phyloP scores from a whole-genome alignment of 2,113 vertebrate genomes.

The Capreolus pygargus region DNA sequence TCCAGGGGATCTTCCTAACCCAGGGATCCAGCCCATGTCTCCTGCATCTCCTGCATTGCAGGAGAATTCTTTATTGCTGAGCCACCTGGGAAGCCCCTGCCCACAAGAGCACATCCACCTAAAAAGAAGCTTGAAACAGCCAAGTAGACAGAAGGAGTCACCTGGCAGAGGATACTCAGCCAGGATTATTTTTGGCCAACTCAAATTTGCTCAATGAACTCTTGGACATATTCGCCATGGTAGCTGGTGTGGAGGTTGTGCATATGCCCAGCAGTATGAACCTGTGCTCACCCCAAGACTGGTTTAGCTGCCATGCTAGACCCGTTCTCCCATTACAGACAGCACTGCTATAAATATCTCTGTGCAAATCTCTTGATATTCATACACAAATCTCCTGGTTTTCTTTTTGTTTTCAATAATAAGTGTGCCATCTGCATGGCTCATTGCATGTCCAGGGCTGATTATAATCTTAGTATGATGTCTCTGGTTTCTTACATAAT shows the following conservation, averaged over 20 bases:
- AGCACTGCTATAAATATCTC: not conserved
- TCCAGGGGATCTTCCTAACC: not conserved
- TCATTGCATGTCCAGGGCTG: not conserved
- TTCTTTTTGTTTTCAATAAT: not conserved
- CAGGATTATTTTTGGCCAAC: not conserved
- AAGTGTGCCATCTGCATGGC: not conserved
- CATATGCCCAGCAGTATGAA: not conserved
- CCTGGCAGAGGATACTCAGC: not conserved
- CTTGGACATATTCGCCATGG: not conserved
- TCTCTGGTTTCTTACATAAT: not conserved
- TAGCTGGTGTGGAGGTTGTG: not conserved
- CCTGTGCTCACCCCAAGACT: not conserved
- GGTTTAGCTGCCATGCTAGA: not conserved
- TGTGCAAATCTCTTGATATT: not conserved
- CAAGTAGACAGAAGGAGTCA: not conserved
- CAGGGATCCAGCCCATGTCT: not conserved
- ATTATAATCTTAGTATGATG: not conserved
- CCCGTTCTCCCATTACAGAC: not conserved
- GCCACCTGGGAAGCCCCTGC: not conserved
- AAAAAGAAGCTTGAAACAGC: not conserved
- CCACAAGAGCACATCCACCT: not conserved
- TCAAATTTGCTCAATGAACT: not conserved
- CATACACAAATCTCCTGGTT: not conserved
- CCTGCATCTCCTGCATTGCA: not conserved
- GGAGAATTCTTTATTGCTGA: not conserved